These are phyloP conservation scores for Pipistrellus kuhlii DNA, from an alignment of 2,797 vertebrate species.

Conservation along the genomic window DNA sequence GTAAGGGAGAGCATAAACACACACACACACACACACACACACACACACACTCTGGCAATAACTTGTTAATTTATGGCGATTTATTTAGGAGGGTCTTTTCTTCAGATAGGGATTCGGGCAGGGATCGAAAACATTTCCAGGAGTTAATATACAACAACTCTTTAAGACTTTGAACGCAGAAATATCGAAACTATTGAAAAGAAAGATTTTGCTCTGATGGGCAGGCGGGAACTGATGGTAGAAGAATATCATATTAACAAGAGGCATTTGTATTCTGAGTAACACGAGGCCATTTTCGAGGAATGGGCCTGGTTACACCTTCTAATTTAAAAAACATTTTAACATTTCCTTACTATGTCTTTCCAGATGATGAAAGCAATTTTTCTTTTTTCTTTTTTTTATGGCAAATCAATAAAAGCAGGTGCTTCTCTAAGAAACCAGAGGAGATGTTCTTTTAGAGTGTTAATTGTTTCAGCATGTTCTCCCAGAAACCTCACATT, in stretches of 20 bases:
- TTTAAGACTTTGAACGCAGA: conserved; percentile 1
- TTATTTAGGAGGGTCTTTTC: conserved; percentile 6
- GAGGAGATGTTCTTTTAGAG: conserved; percentile 58
- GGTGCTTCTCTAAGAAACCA: conserved; percentile 34
- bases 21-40: too few relatives aligned
- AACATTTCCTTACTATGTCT: conserved; percentile 51
- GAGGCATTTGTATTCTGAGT: conserved; percentile 41
- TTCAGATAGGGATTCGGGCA: not conserved
- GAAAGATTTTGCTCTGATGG: not conserved
- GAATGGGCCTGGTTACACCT: not conserved
- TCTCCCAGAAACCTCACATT: conserved; percentile 1
- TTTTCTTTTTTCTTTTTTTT: conserved; percentile 66
- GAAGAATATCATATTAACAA: not conserved
- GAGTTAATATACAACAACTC: not conserved
- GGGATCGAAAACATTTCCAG: not conserved
- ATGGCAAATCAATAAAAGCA: conserved; percentile 68
- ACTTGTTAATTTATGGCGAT: not conserved
- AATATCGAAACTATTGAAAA: conserved; percentile 6
- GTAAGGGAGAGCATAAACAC: not conserved
- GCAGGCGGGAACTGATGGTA: not conserved
- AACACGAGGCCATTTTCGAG: not conserved
- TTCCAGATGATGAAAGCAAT: conserved; percentile 65
- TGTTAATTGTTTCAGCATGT: conserved; percentile 63
- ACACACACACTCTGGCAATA: not conserved
- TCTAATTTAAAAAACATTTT: conserved; percentile 65